Evolutionary conservation across 2,797 vertebrate genomes (phyloP).

Genomic region (Onychomys torridus): DNA sequence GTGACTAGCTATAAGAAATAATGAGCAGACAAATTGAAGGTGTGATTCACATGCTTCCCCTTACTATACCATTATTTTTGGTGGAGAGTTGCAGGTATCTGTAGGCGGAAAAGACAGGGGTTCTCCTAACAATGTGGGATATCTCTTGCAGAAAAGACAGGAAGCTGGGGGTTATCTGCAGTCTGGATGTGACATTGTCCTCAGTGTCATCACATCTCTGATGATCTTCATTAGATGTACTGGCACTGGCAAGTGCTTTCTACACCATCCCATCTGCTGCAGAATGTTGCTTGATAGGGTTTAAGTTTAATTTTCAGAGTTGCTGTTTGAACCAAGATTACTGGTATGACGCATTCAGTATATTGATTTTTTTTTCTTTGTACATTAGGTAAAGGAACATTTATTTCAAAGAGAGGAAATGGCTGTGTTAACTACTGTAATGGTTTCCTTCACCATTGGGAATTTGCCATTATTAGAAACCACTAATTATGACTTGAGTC

Average conservation of each 20-base stretch:
- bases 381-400: conserved; percentile 78
- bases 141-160: not conserved
- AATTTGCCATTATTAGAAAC: conserved; percentile 68
- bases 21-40: conserved; percentile 12
- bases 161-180: not conserved
- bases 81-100: not conserved
- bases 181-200: not conserved
- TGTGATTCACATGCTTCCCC: conserved; percentile 32
- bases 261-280: not conserved
- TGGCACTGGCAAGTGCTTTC: not conserved
- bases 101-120: not conserved
- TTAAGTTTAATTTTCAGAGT: conserved; percentile 74
- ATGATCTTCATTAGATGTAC: not conserved
- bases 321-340: conserved; percentile 70
- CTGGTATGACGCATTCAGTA: conserved; percentile 65
- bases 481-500: conserved; percentile 53
- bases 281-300: conserved; percentile 5
- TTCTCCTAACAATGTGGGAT: not conserved
- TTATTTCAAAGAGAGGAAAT: conserved; percentile 83
- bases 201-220: not conserved
- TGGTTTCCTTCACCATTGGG: conserved; percentile 77
- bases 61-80: not conserved
- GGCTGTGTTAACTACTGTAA: conserved; percentile 79
- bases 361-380: conserved; percentile 78
- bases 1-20: conserved; percentile 10